Conservation (phyloP, 2,888 invertebrate genomes). For the Lissonota sp. region DNA sequence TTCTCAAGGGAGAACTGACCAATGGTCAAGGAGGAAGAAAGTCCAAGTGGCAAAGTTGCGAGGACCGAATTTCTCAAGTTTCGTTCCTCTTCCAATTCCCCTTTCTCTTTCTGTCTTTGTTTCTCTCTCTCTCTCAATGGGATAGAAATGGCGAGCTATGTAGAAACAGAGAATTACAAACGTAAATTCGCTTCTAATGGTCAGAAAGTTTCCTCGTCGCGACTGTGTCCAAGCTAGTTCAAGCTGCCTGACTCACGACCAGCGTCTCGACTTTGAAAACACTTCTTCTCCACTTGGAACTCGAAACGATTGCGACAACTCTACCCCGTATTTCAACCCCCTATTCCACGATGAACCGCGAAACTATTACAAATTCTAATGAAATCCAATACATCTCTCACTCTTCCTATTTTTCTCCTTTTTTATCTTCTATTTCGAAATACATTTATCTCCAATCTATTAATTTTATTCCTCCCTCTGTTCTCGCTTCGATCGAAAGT, state of each 20-base stretch:
- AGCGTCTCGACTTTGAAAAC: constrained; percentile 22
- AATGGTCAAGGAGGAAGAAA: neutral
- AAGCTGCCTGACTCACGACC: constrained; percentile 32
- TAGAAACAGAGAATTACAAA: constrained; percentile 68
- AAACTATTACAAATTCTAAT: constrained; percentile 62
- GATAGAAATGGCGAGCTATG: constrained; percentile 2
- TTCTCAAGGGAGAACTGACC: neutral
- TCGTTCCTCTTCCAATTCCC: constrained; percentile 29
- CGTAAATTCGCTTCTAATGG: constrained; percentile 67
- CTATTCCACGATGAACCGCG: neutral
- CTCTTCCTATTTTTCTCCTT: no score
- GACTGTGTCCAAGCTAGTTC: constrained; percentile 8
- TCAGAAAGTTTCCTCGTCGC: constrained; percentile 57
- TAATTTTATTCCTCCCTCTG: constrained; percentile 27
- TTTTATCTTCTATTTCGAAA: neutral
- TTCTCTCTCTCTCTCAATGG: no score
- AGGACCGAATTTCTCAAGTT: neutral
- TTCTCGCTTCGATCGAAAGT: neutral
- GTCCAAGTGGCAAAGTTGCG: neutral
- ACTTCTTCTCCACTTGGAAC: neutral
- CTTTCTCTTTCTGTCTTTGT: neutral
- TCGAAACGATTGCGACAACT: constrained; percentile 38
- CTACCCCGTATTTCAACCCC: constrained; percentile 9
- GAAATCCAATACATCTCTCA: constrained; percentile 25
- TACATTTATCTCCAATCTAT: neutral